Evolutionary conservation across 1,140 invertebrate genomes (phyloP).

Genomic region (Drosophila seguyi): DNA sequence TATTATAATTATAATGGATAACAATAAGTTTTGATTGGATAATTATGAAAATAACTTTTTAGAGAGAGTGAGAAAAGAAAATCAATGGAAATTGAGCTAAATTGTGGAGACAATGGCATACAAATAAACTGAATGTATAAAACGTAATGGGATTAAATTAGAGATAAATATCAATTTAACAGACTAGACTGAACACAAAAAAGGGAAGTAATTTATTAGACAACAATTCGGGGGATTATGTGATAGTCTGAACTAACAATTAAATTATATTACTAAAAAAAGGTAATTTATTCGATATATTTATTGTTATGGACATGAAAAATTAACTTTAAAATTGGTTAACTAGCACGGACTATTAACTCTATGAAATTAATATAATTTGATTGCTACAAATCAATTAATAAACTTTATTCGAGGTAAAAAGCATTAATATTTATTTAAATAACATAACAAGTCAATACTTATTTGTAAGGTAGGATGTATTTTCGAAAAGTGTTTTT

Average conservation of each 20-base stretch:
- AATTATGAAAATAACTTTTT: constrained; percentile 40
- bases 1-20: constrained; percentile 58
- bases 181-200: not conserved
- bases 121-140: constrained; percentile 3
- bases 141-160: constrained; percentile 22
- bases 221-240: not conserved
- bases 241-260: not conserved
- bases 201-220: not conserved
- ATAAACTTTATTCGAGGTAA: not conserved
- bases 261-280: not conserved
- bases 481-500: too few relatives aligned
- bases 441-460: not conserved
- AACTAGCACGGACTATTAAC: not conserved
- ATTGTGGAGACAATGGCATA: constrained; percentile 14
- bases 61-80: not conserved
- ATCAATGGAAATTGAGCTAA: constrained; percentile 32
- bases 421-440: not conserved
- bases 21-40: constrained; percentile 54
- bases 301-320: not conserved
- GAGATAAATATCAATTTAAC: constrained; percentile 1
- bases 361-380: not conserved
- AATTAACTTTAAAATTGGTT: not conserved
- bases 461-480: too few relatives aligned
- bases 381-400: not conserved
- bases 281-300: not conserved